Conservation (phyloP, 2,797 vertebrate species). For the Syndactyla subalaris region DNA sequence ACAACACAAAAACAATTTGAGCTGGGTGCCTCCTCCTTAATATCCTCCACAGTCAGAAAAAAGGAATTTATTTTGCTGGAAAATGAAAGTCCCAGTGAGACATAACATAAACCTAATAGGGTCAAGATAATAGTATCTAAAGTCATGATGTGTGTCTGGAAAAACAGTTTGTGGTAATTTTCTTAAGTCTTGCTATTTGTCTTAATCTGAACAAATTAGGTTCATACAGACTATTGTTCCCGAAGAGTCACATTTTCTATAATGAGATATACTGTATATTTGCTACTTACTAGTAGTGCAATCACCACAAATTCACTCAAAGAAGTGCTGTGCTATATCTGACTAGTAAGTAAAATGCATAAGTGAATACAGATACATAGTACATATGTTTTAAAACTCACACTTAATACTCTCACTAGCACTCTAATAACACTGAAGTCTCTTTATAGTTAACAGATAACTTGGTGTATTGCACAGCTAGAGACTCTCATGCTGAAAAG, state of each 20-base stretch:
- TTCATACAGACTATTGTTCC: background rate
- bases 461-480: background rate
- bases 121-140: background rate
- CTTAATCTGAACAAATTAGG: slow-evolving; percentile 1
- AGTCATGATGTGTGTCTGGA: background rate
- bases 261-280: background rate
- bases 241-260: background rate
- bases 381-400: background rate
- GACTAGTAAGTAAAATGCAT: background rate
- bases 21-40: background rate
- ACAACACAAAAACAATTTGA: background rate
- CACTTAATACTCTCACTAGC: background rate
- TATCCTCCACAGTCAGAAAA: background rate
- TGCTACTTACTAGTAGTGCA: background rate
- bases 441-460: background rate
- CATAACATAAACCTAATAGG: background rate
- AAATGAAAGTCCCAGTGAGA: slow-evolving; percentile 3
- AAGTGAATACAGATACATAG: background rate
- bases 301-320: background rate
- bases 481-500: background rate
- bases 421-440: background rate
- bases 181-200: background rate
- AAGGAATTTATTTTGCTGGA: background rate
- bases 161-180: background rate
- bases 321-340: background rate